A percentile compares a stretch with the other conserved stretches of the same genome.
phyloP scores from a whole-genome alignment of 2,797 vertebrate genomes.

The Rhadinocentrus ornatus region DNA sequence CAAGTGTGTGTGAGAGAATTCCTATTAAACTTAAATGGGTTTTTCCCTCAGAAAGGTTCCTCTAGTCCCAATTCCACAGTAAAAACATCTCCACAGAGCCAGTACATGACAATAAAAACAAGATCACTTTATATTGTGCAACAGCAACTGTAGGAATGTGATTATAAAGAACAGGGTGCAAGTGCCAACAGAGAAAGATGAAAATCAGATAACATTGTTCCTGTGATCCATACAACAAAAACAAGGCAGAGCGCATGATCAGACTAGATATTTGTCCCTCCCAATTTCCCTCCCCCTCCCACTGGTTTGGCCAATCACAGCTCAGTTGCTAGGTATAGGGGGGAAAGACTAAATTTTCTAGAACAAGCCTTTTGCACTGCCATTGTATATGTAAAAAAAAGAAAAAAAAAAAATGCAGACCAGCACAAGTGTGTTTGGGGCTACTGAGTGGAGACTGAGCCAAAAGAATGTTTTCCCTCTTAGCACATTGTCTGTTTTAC shows the following conservation, averaged over 20 bases:
- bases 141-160: slow-evolving; percentile 46
- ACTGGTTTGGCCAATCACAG: slow-evolving; percentile 76
- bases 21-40: slow-evolving; percentile 43
- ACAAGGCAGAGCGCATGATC: slow-evolving; percentile 75
- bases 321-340: slow-evolving; percentile 82
- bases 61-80: not conserved
- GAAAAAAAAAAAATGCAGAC: slow-evolving; percentile 71
- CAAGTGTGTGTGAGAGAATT: slow-evolving; percentile 15
- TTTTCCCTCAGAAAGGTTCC: slow-evolving; percentile 47
- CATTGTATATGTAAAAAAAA: slow-evolving; percentile 67
- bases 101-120: slow-evolving; percentile 4
- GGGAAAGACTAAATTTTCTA: slow-evolving; percentile 52
- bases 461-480: slow-evolving; percentile 49
- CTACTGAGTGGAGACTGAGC: slow-evolving; percentile 52
- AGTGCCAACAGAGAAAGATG: slow-evolving; percentile 38
- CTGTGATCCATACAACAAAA: slow-evolving; percentile 70
- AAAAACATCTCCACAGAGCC: not conserved
- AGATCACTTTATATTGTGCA: slow-evolving; percentile 8
- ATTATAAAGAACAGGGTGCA: not conserved
- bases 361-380: slow-evolving; percentile 67
- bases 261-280: slow-evolving; percentile 48
- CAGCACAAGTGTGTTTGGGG: slow-evolving; percentile 56
- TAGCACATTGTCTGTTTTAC: slow-evolving; percentile 38
- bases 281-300: slow-evolving; percentile 64
- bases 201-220: slow-evolving; percentile 75